Evolutionary conservation across 2,113 vertebrate species (phyloP).

Genomic region (Hippolais icterina): DNA sequence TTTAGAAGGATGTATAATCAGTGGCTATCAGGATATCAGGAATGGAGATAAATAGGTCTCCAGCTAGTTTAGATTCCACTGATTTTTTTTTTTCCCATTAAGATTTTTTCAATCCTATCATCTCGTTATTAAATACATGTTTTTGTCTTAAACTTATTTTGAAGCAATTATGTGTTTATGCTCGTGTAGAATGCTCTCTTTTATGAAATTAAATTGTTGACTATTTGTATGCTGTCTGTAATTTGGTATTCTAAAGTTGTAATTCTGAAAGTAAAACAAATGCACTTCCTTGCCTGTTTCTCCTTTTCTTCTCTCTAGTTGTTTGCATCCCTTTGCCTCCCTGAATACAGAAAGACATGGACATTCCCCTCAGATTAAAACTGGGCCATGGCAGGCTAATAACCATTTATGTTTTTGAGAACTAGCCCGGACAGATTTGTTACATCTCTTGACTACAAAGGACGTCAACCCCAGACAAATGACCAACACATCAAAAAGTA

Average conservation of each 20-base stretch:
- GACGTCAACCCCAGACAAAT: neutral
- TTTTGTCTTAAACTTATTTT: slow-evolving; percentile 18
- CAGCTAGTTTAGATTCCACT: neutral
- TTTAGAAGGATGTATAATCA: neutral
- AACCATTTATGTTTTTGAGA: neutral
- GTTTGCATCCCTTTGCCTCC: neutral
- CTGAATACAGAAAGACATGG: neutral
- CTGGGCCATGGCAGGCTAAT: neutral
- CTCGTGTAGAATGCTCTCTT: neutral
- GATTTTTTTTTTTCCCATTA: neutral
- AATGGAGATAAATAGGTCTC: neutral
- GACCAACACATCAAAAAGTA: neutral
- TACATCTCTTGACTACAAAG: neutral
- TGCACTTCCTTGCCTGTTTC: neutral
- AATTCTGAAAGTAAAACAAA: slow-evolving; percentile 25
- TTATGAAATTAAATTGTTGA: neutral
- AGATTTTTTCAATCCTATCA: neutral
- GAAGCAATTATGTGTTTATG: neutral
- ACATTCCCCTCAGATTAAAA: neutral
- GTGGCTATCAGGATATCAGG: neutral
- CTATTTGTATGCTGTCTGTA: neutral
- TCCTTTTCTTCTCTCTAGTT: neutral
- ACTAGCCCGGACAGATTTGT: neutral
- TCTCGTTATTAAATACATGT: neutral
- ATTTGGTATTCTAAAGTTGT: slow-evolving; percentile 4